Evolutionary conservation across 2,113 vertebrate genomes (phyloP).

Genomic region (Marcusenius ussheri): DNA sequence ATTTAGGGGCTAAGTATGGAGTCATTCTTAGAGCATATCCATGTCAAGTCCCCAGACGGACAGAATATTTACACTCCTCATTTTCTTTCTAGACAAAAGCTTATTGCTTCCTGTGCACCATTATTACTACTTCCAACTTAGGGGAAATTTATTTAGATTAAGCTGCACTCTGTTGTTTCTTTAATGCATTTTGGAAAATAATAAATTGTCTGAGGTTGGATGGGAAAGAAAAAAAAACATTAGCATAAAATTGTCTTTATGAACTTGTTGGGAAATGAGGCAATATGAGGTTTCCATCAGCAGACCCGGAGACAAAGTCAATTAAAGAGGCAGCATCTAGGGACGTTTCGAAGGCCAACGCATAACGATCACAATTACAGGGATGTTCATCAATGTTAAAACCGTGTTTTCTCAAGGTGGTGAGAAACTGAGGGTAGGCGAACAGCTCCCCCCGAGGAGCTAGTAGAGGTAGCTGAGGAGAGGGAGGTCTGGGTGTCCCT

Average conservation of each 20-base stretch:
- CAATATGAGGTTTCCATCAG: constrained; percentile 28
- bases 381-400: constrained; percentile 31
- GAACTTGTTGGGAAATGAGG: constrained; percentile 38
- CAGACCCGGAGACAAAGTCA: constrained; percentile 27
- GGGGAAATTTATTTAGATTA: constrained; percentile 69
- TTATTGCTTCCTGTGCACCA: constrained; percentile 58
- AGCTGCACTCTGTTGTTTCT: constrained; percentile 56
- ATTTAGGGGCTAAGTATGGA: constrained; percentile 21
- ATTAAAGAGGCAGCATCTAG: constrained; percentile 18
- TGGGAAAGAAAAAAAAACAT: constrained; percentile 30
- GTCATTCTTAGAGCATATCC: constrained; percentile 30
- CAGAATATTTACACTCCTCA: constrained; percentile 63
- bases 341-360: constrained; percentile 24
- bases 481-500: too few relatives aligned
- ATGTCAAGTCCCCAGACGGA: constrained; percentile 22
- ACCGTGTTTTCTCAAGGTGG: constrained; percentile 31
- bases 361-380: constrained; percentile 38
- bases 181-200: constrained; percentile 49
- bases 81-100: constrained; percentile 57
- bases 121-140: constrained; percentile 64
- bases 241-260: constrained; percentile 36
- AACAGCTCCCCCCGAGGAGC: too few relatives aligned
- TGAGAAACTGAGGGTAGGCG: constrained; percentile 28
- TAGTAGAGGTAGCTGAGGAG: too few relatives aligned
- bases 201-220: constrained; percentile 39